Evolutionary conservation across 2,888 invertebrate species (phyloP), one percentile per base, ranked within the genome.

Genomic region (Liopterus haemorrhoidalis): DNA sequence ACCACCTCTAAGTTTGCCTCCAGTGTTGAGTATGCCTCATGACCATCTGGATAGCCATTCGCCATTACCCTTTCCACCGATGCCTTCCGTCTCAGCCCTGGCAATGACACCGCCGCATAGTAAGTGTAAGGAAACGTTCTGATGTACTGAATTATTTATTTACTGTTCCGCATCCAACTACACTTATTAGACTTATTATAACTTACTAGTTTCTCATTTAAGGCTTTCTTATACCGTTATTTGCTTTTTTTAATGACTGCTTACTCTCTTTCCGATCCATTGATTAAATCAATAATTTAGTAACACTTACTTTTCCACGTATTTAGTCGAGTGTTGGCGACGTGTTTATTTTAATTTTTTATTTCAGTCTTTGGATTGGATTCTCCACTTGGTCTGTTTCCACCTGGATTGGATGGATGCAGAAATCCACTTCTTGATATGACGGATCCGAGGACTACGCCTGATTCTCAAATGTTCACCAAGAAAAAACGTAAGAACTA

Each of bases 21-120:
- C 75, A 56, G 53, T 60, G 35, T 48, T 65, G 49, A 63, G 51
- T 51, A 52, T 67, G 59, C 47, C 49, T 21, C 40, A 48, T 28
- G 66, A 64, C 48, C 66, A 67, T 51, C 55, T 66, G 51, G 64
- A 66, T 41, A 66, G 58, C 49, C 67, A 66, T 52, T 64, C 65
- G 44, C 77, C 78, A 64, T 70, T 83, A 64, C 77, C 79, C 66
- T 85, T 82, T 70, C 82, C 83, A 52, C 82, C 81, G 45, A 80
- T 83, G 71, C 76, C 82, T 35, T 80, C 83, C 27, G 77, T 84
- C 55, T 78, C 83, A 48, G 84, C 85, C 45, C 70, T 89, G 54
- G 79, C 86, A 25, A 72, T 89, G 63, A 86, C 88, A 55, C 85
- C 88, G 58, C 86, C 88, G 46, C 88, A 89, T 72, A 82, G 81